Evolutionary conservation across 2,113 vertebrate genomes (phyloP).

Genomic region (Seriola quinqueradiata): DNA sequence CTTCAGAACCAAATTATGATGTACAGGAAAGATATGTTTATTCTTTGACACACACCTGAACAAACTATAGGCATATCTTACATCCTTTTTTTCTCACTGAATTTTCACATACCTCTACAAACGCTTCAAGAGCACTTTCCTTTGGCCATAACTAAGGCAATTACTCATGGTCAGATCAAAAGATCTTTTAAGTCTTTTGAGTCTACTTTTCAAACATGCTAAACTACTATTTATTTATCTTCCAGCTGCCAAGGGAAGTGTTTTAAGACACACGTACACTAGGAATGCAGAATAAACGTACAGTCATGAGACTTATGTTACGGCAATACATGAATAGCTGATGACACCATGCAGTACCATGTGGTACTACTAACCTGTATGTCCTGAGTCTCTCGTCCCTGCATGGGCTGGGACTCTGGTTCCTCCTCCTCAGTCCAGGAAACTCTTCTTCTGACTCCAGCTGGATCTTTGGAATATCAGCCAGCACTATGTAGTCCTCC

Average conservation of each 20-base stretch:
- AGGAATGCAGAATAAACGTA: not conserved
- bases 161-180: conserved; percentile 26
- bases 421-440: conserved; percentile 73
- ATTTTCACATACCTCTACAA: conserved; percentile 11
- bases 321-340: not conserved
- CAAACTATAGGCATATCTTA: not conserved
- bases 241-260: not conserved
- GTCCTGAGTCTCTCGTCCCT: conserved; percentile 88
- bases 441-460: conserved; percentile 85
- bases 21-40: not conserved
- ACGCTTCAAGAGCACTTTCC: not conserved
- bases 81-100: not conserved
- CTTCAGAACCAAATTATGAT: conserved; percentile 42
- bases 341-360: not conserved
- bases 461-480: conserved; percentile 90
- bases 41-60: not conserved
- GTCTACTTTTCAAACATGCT: not conserved
- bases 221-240: not conserved
- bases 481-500: conserved; percentile 92
- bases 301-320: not conserved
- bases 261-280: not conserved
- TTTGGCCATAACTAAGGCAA: conserved; percentile 6
- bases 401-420: conserved; percentile 91
- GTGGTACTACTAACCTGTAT: conserved; percentile 82
- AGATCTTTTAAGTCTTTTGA: conserved; percentile 3